phyloP scores from a whole-genome alignment of 2,797 vertebrate genomes.

The Takifugu ocellatus region DNA sequence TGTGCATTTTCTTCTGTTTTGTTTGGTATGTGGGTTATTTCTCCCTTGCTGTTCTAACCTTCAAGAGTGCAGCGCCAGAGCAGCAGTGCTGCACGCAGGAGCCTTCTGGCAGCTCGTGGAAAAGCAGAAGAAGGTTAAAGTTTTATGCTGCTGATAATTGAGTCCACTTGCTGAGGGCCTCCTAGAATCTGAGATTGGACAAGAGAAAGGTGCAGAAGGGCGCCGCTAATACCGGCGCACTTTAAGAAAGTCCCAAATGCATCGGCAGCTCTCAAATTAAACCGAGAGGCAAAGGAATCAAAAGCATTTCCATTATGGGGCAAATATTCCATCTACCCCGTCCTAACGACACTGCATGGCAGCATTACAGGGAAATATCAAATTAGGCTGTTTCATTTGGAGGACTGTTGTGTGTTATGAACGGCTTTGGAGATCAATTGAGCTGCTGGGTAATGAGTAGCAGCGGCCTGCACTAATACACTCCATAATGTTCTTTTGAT shows the following conservation, averaged over 20 bases:
- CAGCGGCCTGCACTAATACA: constrained; percentile 73
- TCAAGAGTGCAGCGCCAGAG: constrained; percentile 1
- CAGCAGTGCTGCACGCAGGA: constrained; percentile 21
- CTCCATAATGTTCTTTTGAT: constrained; percentile 79
- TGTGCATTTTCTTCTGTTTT: constrained; percentile 20
- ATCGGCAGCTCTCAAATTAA: constrained; percentile 52
- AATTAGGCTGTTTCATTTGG: constrained; percentile 79
- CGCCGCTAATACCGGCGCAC: constrained; percentile 24
- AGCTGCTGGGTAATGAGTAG: constrained; percentile 72
- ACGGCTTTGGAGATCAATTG: constrained; percentile 72
- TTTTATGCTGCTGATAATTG: constrained; percentile 47
- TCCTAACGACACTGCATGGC: constrained; percentile 68
- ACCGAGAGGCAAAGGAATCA: constrained; percentile 66
- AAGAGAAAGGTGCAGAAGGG: constrained; percentile 38
- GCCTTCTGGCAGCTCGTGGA: constrained; percentile 45
- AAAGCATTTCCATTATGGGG: constrained; percentile 69
- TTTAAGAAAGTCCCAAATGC: constrained; percentile 30
- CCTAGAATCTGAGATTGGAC: constrained; percentile 29
- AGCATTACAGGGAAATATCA: constrained; percentile 76
- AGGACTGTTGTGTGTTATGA: constrained; percentile 69
- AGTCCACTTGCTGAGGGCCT: constrained; percentile 50
- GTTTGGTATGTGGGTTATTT: constrained; percentile 9
- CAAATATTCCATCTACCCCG: constrained; percentile 61
- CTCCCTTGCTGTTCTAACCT: constrained; percentile 7
- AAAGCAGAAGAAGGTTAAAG: constrained; percentile 55